These are phyloP conservation scores for Gobionotothen gibberifrons DNA, from an alignment of 2,797 vertebrate genomes.

Conservation along the genomic window DNA sequence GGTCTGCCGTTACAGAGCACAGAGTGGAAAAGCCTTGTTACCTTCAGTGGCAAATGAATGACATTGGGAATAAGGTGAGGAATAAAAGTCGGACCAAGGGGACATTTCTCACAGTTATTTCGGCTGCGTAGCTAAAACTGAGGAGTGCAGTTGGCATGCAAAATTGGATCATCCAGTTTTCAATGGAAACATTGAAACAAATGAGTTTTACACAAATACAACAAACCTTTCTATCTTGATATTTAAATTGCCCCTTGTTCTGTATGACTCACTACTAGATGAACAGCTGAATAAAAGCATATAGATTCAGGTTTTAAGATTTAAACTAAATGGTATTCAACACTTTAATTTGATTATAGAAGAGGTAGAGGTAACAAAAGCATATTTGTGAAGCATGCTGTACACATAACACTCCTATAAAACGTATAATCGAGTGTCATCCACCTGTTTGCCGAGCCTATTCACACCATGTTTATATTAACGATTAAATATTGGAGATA, in stretches of 20 bases:
- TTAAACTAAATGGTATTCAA: conserved; percentile 1
- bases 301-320: conserved; percentile 11
- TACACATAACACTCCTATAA: background rate
- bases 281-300: conserved; percentile 13
- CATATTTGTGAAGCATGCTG: conserved; percentile 9
- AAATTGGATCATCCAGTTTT: conserved; percentile 55
- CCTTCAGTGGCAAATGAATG: conserved; percentile 88
- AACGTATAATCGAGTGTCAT: background rate
- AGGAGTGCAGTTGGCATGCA: conserved; percentile 56
- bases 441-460: background rate
- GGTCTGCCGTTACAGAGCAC: conserved; percentile 85
- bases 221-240: conserved; percentile 1
- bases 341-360: conserved; percentile 10
- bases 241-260: conserved; percentile 1
- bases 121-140: conserved; percentile 49
- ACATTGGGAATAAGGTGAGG: conserved; percentile 86
- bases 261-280: background rate
- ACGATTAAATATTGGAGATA: background rate
- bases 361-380: background rate
- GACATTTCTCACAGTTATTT: conserved; percentile 79
- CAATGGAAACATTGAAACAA: conserved; percentile 28
- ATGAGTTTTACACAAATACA: conserved; percentile 39
- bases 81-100: conserved; percentile 81
- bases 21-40: conserved; percentile 85
- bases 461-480: background rate